A percentile compares a stretch with the other conserved stretches of the same genome.
These are phyloP conservation scores for Tragelaphus scriptus DNA, from an alignment of 2,113 vertebrate genomes.

Conservation along the genomic window DNA sequence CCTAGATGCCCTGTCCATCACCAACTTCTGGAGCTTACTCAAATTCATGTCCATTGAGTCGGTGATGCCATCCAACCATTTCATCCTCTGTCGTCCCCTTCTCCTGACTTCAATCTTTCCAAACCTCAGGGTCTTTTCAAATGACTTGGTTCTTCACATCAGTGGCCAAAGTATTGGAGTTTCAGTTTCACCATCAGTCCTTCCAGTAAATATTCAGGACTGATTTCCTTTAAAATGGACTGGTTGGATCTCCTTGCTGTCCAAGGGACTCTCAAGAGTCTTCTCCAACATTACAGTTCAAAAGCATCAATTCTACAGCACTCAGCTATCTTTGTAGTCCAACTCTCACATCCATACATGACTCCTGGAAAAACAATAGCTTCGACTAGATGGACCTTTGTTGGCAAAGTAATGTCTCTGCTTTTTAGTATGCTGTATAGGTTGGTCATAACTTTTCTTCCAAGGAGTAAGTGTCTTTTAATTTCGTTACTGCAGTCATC, in stretches of 20 bases:
- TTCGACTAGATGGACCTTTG: neutral
- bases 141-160: no score
- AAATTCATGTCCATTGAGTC: no score
- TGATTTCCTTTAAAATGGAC: neutral
- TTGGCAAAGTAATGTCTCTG: neutral
- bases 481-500: neutral
- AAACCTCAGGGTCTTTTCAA: no score
- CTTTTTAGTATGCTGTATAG: neutral
- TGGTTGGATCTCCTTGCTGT: neutral
- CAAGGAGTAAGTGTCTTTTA: neutral
- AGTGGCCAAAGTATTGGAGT: no score
- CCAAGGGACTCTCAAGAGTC: neutral
- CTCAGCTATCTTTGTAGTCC: neutral
- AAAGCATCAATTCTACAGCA: neutral
- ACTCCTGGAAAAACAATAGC: neutral
- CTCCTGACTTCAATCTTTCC: no score
- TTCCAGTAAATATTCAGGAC: neutral
- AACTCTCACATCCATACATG: neutral
- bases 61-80: no score
- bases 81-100: no score
- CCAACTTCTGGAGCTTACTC: no score
- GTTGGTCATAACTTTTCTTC: neutral
- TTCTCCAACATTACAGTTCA: neutral
- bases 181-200: no score
- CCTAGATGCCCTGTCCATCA: no score